Evolutionary conservation across 2,797 vertebrate species (phyloP), one percentile per base, ranked within the genome.

Genomic region (Xiphophorus birchmanni): DNA sequence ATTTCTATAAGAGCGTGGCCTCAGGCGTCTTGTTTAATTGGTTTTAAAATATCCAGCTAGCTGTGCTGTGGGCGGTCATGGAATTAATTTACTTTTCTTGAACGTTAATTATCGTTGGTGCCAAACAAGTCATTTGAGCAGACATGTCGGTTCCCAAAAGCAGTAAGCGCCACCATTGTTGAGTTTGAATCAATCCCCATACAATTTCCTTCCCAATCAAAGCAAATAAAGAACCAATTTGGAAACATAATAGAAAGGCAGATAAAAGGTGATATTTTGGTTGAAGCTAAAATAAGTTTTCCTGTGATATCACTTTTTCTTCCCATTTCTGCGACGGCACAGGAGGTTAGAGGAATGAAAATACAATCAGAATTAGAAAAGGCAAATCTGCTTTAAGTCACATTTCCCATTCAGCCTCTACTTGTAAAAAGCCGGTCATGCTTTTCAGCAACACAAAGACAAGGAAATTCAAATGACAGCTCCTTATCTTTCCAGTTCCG

Each of bases 291-390:
- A 84, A 89, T 82, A 32, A 74, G 45, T 60, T 60, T 44, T 32
- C 26, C 13, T 13, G 50, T 45, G 54, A 60, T 76, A 44, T 58
- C 5, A 10, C 76, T 76, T 80, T 78, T 71, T 84, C 87, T 87
- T 88, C 65, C 80, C 79, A 81, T 90, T 84, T 87, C 54, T 75
- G 74, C 74, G 76, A 82, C 63, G 75, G 73, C 90, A 87, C 71
- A 80, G 79, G 88, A 82, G 85, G 81, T 79, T 79, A 73, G 35
- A 50, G 74, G 90, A 93, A 91, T 88, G 5, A 85, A 91, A 93
- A 87, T 76, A 88, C 35, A 89, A 83, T 86, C 21, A 58, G 50
- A 83, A 90, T 52, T 17, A 52, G 82, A 71, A 88, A 85, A 79
- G 72, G 81, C 44, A 58, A 21, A 80, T 86, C 58, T 89, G 84